A percentile compares a stretch with the other conserved stretches of the same genome.
Conservation (phyloP, 64 coral and sea anemone species). For the Montipora foliosa region DNA sequence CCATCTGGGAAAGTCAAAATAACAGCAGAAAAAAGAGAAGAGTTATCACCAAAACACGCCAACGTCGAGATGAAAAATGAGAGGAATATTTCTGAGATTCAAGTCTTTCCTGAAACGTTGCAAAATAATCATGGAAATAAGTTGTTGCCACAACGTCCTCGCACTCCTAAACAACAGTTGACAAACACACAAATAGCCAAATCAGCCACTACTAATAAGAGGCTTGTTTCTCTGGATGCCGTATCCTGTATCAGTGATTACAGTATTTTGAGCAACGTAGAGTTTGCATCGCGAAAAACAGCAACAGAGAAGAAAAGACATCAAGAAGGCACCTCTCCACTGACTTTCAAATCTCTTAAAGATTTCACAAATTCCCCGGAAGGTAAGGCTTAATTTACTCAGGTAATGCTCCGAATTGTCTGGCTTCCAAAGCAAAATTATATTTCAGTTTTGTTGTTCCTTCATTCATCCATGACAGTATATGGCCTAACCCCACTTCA, state of each 20-base stretch:
- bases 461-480: no score
- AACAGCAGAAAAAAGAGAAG: background rate
- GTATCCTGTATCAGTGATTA: constrained; percentile 91
- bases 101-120: constrained; percentile 73
- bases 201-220: constrained; percentile 9
- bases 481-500: no score
- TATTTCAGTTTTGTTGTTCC: no score
- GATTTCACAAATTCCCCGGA: constrained; percentile 97
- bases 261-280: constrained; percentile 75
- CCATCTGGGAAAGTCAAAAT: constrained; percentile 21
- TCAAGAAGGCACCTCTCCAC: constrained; percentile 50
- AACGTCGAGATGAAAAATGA: constrained; percentile 12
- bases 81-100: constrained; percentile 66
- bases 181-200: background rate
- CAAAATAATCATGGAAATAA: constrained; percentile 26
- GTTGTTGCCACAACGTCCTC: constrained; percentile 53
- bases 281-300: constrained; percentile 58
- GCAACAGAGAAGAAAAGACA: constrained; percentile 16
- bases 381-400: constrained; percentile 58
- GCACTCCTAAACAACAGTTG: constrained; percentile 40
- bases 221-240: constrained; percentile 73
- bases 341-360: constrained; percentile 87
- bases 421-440: no score
- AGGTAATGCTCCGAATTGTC: no score
- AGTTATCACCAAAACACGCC: background rate